phyloP scores from a whole-genome alignment of 2,888 invertebrate species.

The Diadegma fenestrale region DNA sequence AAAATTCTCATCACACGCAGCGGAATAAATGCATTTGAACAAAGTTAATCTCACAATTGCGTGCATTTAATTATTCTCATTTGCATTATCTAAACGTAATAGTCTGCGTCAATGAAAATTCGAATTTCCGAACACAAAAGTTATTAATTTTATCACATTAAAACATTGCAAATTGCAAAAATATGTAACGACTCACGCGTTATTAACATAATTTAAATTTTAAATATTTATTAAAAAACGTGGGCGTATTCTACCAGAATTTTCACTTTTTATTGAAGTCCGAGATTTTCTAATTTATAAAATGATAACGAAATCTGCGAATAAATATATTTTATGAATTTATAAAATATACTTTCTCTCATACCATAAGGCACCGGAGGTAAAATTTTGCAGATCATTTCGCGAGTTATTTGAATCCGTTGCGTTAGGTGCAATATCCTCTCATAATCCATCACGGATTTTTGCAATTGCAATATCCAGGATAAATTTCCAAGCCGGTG shows the following conservation, averaged over 20 bases:
- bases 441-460: slow-evolving; percentile 26
- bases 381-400: slow-evolving; percentile 41
- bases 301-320: slow-evolving; percentile 5
- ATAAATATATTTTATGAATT: slow-evolving; percentile 1
- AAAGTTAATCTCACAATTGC: slow-evolving; percentile 27
- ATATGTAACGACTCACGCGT: background rate
- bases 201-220: background rate
- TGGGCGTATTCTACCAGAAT: background rate
- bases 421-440: slow-evolving; percentile 45
- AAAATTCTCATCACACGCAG: background rate
- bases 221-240: background rate
- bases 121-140: background rate
- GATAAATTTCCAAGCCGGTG: slow-evolving; percentile 51
- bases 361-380: background rate
- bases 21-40: slow-evolving; percentile 33
- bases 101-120: background rate
- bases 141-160: background rate
- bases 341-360: slow-evolving; percentile 40
- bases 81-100: background rate
- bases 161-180: background rate
- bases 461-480: slow-evolving; percentile 35
- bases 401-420: slow-evolving; percentile 45
- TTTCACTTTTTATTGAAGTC: background rate
- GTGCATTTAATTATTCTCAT: background rate
- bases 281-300: background rate